Conservation (phyloP, 1,140 invertebrate genomes). For the Mesaphorura yosii region DNA sequence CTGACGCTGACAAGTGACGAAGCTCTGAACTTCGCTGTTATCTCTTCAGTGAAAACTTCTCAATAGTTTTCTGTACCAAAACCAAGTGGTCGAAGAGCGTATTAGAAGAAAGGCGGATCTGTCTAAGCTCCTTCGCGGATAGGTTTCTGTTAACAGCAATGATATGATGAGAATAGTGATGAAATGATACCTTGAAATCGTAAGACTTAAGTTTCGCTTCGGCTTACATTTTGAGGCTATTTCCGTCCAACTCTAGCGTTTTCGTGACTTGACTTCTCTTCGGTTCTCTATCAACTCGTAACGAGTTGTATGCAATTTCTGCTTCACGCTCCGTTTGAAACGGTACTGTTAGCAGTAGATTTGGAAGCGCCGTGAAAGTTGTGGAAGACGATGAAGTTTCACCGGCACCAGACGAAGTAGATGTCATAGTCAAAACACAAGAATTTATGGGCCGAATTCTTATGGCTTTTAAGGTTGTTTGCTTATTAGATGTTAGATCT, state of each 20-base stretch:
- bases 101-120: slow-evolving; percentile 54
- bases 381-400: no score
- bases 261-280: slow-evolving; percentile 54
- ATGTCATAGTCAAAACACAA: no score
- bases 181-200: background rate
- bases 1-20: no score
- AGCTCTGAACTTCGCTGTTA: no score
- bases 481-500: no score
- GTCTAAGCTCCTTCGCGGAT: slow-evolving; percentile 46
- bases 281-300: slow-evolving; percentile 64
- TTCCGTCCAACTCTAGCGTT: slow-evolving; percentile 45
- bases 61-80: slow-evolving; percentile 55
- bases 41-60: slow-evolving; percentile 46
- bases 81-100: slow-evolving; percentile 60
- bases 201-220: background rate
- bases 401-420: no score
- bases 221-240: slow-evolving; percentile 50
- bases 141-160: slow-evolving; percentile 45
- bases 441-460: no score
- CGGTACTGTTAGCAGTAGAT: slow-evolving; percentile 38
- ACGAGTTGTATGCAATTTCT: slow-evolving; percentile 56
- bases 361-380: no score
- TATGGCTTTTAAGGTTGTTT: no score
- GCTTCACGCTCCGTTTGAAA: slow-evolving; percentile 52
- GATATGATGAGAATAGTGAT: background rate